Percentiles rank a stretch among this genome's conserved stretches.
Evolutionary conservation across 2,113 vertebrate genomes (phyloP).

Genomic region (Brachypodius melanocephalos): DNA sequence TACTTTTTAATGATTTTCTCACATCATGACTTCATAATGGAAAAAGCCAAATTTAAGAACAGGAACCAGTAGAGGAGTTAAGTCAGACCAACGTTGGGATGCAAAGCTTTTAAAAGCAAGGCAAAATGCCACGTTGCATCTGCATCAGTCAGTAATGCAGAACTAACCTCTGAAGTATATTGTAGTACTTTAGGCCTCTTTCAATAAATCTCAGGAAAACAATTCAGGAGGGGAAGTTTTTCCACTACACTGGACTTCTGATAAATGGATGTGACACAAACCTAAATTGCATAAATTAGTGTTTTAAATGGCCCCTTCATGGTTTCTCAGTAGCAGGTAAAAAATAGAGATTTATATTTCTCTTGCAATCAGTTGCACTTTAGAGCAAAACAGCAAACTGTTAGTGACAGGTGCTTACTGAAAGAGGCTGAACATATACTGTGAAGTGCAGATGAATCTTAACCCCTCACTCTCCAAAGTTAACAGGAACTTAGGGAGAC

Average conservation of each 20-base stretch:
- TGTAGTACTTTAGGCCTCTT: not conserved
- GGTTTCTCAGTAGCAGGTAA: not conserved
- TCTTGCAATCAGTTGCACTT: not conserved
- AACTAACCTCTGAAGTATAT: not conserved
- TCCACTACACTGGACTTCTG: not conserved
- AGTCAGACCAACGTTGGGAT: not conserved
- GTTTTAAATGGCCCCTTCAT: not conserved
- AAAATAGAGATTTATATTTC: not conserved
- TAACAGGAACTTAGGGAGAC: not conserved
- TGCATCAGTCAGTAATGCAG: not conserved
- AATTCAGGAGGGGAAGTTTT: not conserved
- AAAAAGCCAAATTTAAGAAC: not conserved
- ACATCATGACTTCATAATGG: not conserved
- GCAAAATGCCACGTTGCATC: not conserved
- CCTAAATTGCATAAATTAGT: not conserved
- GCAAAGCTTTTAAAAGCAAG: not conserved
- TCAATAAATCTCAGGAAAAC: not conserved
- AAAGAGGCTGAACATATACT: not conserved
- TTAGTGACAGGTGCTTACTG: not conserved
- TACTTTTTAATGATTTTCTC: not conserved
- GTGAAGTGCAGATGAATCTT: not conserved
- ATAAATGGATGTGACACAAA: not conserved
- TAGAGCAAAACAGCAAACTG: not conserved
- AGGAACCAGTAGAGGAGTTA: not conserved
- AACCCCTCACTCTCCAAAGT: not conserved